Base-by-base conservation (phyloP, 2,888 invertebrate genomes). In the Tetranychus truncatus region DNA sequence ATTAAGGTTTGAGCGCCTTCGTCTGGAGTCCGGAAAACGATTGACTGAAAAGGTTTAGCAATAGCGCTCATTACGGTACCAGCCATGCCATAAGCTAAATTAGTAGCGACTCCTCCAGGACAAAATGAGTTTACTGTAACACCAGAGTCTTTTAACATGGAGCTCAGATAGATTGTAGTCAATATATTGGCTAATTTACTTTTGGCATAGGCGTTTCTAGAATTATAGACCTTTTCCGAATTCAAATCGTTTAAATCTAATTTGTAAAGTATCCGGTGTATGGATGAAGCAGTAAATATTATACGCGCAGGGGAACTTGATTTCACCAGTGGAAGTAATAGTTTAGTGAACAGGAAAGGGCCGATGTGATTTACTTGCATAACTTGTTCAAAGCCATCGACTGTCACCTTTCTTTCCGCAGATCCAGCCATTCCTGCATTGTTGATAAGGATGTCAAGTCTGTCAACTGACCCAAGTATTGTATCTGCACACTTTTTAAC, bases 301-400 rank as follows among this genome's bases (percentile, higher is more conserved):
- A 46, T 46, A 11, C 46, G 8, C 1, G 2, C 4, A 2, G 46
- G 46, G 15, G 46, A 46, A 46, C 46, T 46, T 46, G 46, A 46
- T 46, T 46, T 46, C 1, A 46, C 46, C 46, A 46, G 15, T 11
- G 46, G 69, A 15, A 67, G 18, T 11, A 96, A 84, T 15, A 96
- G 87, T 84, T 93, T 93, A 0, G 95, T 95, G 8, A 96, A 85
- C 71, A 96, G 84, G 82, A 95, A 96, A 9, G 93, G 94, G 0
- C 95, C 95, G 82, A 91, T 92, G 80, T 94, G 91, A 81, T 95
- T 95, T 0, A 93, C 92, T 0, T 90, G 92, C 89, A 93, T 91
- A 1, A 91, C 92, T 80, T 89, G 83, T 82, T 95, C 95, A 66
- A 95, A 84, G 6, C 89, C 91, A 81, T 95, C 93, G 80, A 88